Evolutionary conservation across 2,113 vertebrate species (phyloP).

Genomic region (Laticauda colubrina): DNA sequence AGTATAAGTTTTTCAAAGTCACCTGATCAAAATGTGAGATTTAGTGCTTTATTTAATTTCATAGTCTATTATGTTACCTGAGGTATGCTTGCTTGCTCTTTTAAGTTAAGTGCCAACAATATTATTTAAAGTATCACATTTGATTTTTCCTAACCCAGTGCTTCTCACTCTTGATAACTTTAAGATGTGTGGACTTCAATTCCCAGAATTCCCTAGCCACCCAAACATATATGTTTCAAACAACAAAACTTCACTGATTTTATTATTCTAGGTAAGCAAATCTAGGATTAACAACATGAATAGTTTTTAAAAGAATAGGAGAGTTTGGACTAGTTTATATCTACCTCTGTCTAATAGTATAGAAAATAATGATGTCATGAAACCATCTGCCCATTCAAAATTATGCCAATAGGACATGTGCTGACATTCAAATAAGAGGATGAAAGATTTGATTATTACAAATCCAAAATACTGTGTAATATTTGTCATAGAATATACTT

Average conservation of each 20-base stretch:
- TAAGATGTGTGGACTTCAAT: background rate
- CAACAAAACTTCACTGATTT: background rate
- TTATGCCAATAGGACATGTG: slow-evolving; percentile 58
- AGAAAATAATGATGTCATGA: slow-evolving; percentile 18
- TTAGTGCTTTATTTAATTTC: slow-evolving; percentile 37
- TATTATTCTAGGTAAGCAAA: background rate
- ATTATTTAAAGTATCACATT: background rate
- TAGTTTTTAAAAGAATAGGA: background rate
- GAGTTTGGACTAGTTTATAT: background rate
- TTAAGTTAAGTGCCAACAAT: background rate
- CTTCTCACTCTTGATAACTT: background rate
- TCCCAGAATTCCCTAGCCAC: background rate
- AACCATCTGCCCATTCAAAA: slow-evolving; percentile 58
- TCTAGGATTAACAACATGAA: background rate
- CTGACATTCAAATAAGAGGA: slow-evolving; percentile 59
- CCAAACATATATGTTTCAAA: background rate
- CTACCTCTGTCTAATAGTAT: background rate
- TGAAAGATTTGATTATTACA: slow-evolving; percentile 47
- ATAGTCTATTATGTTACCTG: background rate
- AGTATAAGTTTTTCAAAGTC: slow-evolving; percentile 44
- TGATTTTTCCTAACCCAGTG: background rate
- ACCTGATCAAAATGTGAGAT: slow-evolving; percentile 1
- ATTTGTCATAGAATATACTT: slow-evolving; percentile 38
- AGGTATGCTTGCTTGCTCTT: background rate
- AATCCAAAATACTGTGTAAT: slow-evolving; percentile 40